Conservation (phyloP, 2,113 vertebrate species). For the Melanocharis versteri region DNA sequence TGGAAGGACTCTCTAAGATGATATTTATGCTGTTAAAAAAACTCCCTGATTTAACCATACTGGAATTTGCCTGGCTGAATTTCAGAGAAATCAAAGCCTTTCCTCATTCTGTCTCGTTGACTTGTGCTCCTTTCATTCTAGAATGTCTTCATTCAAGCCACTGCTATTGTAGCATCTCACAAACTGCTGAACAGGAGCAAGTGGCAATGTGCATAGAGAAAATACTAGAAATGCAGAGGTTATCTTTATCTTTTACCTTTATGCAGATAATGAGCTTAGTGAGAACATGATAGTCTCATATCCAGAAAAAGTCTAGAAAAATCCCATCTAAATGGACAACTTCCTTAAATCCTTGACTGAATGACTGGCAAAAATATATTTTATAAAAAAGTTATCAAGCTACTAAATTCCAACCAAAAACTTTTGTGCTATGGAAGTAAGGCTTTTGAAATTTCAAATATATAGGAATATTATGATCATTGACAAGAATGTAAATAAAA, state of each 20-base stretch:
- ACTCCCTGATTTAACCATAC: accelerated
- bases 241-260: not conserved
- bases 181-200: not conserved
- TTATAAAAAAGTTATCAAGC: not conserved
- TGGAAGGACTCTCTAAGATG: not conserved
- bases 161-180: not conserved
- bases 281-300: not conserved
- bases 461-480: not conserved
- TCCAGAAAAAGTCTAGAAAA: not conserved
- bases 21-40: not conserved
- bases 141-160: not conserved
- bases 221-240: not conserved
- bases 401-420: not conserved
- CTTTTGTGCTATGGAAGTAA: not conserved
- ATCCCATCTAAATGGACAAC: not conserved
- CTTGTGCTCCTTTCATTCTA: not conserved
- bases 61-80: not conserved
- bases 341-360: not conserved
- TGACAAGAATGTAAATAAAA: not conserved
- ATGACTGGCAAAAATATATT: not conserved
- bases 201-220: not conserved
- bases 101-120: not conserved
- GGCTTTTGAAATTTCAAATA: not conserved
- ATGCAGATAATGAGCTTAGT: not conserved
- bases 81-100: not conserved